Evolutionary conservation across 2,113 vertebrate species (phyloP).

Genomic region (Pedionomus torquatus): DNA sequence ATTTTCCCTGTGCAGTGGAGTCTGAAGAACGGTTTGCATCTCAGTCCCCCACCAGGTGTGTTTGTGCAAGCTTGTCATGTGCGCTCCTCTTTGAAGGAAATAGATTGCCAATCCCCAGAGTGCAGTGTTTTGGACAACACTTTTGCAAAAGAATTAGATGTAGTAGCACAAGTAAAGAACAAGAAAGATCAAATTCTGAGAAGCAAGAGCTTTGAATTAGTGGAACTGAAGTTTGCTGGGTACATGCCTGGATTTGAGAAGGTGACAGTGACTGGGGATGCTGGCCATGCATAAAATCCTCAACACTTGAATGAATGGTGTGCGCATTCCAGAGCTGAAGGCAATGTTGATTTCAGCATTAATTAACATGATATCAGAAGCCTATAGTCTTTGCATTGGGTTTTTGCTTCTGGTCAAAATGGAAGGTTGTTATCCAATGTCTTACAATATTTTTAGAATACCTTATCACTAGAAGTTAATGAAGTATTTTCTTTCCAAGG

Average conservation of each 20-base stretch:
- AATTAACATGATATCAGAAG: background rate
- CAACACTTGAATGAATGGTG: background rate
- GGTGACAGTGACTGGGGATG: background rate
- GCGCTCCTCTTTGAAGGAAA: background rate
- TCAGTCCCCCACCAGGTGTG: constrained; percentile 89
- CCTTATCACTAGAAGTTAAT: background rate
- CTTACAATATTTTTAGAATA: background rate
- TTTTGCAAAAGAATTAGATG: background rate
- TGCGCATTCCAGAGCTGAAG: background rate
- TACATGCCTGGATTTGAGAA: background rate
- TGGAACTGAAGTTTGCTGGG: background rate
- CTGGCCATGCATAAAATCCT: background rate
- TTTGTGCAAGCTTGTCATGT: background rate
- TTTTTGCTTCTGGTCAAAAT: constrained; percentile 20
- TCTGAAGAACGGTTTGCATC: constrained; percentile 89
- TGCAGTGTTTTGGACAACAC: background rate
- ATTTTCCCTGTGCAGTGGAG: constrained; percentile 90
- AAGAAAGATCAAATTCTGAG: background rate
- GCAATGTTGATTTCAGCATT: background rate
- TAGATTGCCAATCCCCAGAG: background rate
- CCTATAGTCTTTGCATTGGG: background rate
- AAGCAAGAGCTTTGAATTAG: background rate
- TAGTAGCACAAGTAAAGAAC: background rate
- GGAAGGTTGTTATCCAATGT: background rate
- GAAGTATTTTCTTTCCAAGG: background rate